phyloP scores from a whole-genome alignment of 2,113 vertebrate species.

The Coturnix japonica region DNA sequence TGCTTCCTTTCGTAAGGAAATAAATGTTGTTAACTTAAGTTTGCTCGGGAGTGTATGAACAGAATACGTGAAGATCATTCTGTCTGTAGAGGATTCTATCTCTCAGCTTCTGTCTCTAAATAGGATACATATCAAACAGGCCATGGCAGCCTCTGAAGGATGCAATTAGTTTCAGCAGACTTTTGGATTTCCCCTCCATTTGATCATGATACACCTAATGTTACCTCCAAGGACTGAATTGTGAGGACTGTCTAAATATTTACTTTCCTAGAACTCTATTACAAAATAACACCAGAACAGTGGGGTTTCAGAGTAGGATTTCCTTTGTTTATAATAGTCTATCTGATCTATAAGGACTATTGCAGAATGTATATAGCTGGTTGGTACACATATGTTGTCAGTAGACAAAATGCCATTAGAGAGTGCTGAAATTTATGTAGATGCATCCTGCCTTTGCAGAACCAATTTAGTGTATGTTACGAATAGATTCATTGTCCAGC shows the following conservation, averaged over 20 bases:
- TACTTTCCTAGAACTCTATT: not conserved
- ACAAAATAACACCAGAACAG: not conserved
- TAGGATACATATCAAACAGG: fast-evolving
- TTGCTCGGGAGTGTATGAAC: not conserved
- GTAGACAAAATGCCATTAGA: not conserved
- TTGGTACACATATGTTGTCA: not conserved
- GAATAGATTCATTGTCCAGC: not conserved
- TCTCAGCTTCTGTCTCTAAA: not conserved
- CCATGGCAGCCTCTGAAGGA: not conserved
- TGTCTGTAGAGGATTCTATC: fast-evolving
- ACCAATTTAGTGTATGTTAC: not conserved
- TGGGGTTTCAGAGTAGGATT: not conserved
- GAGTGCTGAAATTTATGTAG: not conserved
- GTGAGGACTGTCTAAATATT: not conserved
- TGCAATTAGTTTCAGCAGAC: not conserved
- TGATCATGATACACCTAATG: not conserved
- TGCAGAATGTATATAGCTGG: not conserved
- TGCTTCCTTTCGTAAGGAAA: not conserved
- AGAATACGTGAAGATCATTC: fast-evolving
- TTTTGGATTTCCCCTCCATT: not conserved
- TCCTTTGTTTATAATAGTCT: not conserved
- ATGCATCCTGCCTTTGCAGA: not conserved
- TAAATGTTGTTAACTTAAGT: not conserved
- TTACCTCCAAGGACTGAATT: not conserved
- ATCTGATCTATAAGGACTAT: not conserved